Conservation (phyloP, 2,888 invertebrate species). For the Copidosoma aretas region DNA sequence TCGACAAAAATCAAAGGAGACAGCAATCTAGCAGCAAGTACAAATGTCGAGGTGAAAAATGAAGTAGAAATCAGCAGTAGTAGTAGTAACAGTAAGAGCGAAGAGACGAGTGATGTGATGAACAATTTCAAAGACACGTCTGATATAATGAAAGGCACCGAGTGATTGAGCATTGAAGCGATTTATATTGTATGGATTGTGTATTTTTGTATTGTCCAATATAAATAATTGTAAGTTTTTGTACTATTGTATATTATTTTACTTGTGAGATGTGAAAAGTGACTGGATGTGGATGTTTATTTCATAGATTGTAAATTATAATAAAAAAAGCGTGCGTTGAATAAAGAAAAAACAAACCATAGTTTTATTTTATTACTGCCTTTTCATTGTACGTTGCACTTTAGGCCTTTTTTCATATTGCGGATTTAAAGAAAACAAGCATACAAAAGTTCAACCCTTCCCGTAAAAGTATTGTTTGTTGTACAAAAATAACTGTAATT, state of each 20-base stretch:
- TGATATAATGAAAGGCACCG: slow-evolving; percentile 23
- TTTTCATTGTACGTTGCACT: too few relatives aligned
- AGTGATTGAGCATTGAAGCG: slow-evolving; percentile 8
- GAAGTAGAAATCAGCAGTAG: background rate
- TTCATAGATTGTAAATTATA: slow-evolving; percentile 30
- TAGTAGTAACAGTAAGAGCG: background rate
- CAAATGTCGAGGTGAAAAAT: background rate
- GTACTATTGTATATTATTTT: slow-evolving; percentile 14
- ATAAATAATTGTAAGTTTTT: slow-evolving; percentile 28
- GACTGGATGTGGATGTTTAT: slow-evolving; percentile 18
- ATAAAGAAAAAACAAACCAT: too few relatives aligned
- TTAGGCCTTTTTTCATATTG: too few relatives aligned
- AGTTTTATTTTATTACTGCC: too few relatives aligned
- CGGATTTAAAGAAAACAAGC: too few relatives aligned
- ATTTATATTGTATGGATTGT: background rate
- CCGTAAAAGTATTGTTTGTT: too few relatives aligned
- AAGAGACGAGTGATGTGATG: slow-evolving; percentile 17
- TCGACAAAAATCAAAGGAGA: background rate
- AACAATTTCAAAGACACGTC: slow-evolving; percentile 30
- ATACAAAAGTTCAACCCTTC: too few relatives aligned
- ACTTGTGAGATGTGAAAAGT: background rate
- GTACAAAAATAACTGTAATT: too few relatives aligned
- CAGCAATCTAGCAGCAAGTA: background rate
- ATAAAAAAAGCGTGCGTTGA: slow-evolving; percentile 8
- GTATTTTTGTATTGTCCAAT: slow-evolving; percentile 4